Conservation (phyloP, 2,797 vertebrate species). For the Hylomyscus alleni region DNA sequence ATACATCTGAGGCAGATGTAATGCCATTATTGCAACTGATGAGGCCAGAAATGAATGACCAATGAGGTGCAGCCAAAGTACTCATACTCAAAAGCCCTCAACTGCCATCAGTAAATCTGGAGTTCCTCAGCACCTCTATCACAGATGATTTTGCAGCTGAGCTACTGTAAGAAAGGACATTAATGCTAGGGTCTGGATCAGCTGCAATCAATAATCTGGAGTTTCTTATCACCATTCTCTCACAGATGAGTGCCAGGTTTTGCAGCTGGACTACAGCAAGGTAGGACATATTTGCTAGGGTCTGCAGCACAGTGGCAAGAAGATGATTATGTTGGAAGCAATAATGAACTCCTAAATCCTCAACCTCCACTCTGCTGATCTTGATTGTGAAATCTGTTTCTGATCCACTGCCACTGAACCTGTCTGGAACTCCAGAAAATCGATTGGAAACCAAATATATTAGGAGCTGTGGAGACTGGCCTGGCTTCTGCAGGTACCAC, state of each 20-base stretch:
- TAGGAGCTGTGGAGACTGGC: no score
- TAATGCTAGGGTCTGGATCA: not conserved
- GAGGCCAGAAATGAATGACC: not conserved
- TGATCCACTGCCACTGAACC: no score
- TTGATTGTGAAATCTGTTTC: no score
- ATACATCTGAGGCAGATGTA: not conserved
- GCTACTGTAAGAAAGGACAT: not conserved
- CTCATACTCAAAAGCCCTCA: not conserved
- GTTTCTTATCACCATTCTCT: not conserved
- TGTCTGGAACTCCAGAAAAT: no score
- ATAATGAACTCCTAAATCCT: not conserved
- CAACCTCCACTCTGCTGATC: no score
- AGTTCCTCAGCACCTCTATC: not conserved
- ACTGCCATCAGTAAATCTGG: not conserved
- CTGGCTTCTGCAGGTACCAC: no score
- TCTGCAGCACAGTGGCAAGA: not conserved
- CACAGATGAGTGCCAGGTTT: not conserved
- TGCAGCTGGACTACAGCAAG: not conserved
- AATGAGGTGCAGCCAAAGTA: not conserved
- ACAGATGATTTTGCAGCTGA: not conserved
- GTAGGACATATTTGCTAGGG: not conserved
- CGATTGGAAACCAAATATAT: no score
- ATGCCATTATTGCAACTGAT: not conserved
- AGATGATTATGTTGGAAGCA: rapidly evolving
- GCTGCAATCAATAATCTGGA: not conserved